Evolutionary conservation across 2,113 vertebrate species (phyloP), one percentile per base, ranked within the genome.

Genomic region (Chlamydotis undulata): DNA sequence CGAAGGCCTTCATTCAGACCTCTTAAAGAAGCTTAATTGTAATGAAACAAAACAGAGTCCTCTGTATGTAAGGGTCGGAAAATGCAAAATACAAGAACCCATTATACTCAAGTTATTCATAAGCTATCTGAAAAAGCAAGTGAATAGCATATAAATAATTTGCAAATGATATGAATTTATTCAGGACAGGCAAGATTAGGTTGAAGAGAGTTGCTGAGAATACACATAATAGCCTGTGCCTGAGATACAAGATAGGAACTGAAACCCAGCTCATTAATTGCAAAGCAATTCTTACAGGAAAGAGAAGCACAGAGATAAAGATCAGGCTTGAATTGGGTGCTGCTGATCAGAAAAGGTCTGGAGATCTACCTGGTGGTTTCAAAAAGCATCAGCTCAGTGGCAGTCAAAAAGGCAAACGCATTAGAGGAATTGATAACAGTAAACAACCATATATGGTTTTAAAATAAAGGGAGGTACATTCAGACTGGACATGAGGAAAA

Each of bases 11-110:
- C 37, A 43, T 89, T 86, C 35, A 87, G 7, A 61, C 12, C 55
- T 65, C 71, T 53, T 73, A 29, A 76, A 79, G 61, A 63, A 85
- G 33, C 5, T 29, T 33, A 57, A 39, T 0, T 69, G 50, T 14
- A 64, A 25, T 4, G 39, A 80, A 89, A 83, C 11, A 85, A 87
- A 94, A 59, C 14, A 53, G 21, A 71, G 26, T 41, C 37, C 52
- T 78, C 50, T 29, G 9, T 24, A 56, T 4, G 33, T 10, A 33
- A 0, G 0, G 4, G 45, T 18, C 68, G 29, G n/a, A 83, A 73
- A 16, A 76, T n/a, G 31, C 41, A 90, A 69, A 93, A 74, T 47
- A 73, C 1, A 59, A 77, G 29, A 73, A 57, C 10, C 5, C 33
- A 73, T 80, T 91, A 90, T 33, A 82, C 9, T 45, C 29, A 57